These are phyloP conservation scores for Ctenicera cuprea DNA, from an alignment of 2,888 invertebrate species.

Conservation along the genomic window DNA sequence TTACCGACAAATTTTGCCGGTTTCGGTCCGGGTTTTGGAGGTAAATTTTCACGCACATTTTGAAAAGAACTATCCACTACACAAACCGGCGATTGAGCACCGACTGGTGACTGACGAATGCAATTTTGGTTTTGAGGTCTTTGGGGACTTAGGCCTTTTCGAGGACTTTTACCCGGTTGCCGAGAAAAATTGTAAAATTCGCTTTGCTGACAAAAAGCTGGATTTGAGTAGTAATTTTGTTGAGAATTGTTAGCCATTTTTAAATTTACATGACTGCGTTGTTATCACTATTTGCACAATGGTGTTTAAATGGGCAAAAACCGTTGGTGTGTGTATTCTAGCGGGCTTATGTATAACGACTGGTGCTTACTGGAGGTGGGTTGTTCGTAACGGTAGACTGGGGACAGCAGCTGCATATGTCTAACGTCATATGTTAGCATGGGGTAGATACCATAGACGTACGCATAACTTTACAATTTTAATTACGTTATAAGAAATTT, in stretches of 20 bases:
- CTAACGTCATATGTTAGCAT: constrained; percentile 68
- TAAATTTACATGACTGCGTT: constrained; percentile 31
- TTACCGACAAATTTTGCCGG: constrained; percentile 56
- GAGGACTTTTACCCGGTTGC: constrained; percentile 53
- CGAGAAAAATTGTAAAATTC: constrained; percentile 75
- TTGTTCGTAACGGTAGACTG: constrained; percentile 66
- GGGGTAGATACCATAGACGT: constrained; percentile 71
- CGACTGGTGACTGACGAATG: constrained; percentile 69
- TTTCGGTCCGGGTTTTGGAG: constrained; percentile 61
- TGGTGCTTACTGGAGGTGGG: constrained; percentile 61
- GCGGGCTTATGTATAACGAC: constrained; percentile 61
- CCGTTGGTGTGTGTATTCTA: constrained; percentile 55
- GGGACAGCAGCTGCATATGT: constrained; percentile 71
- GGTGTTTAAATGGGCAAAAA: constrained; percentile 47
- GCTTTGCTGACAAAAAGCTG: constrained; percentile 87
- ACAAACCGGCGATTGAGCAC: constrained; percentile 66
- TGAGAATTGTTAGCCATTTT: constrained; percentile 48
- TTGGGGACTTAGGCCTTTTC: constrained; percentile 54
- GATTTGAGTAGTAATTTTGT: constrained; percentile 83
- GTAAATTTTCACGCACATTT: constrained; percentile 49
- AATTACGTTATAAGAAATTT: no score
- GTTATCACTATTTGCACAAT: constrained; percentile 24
- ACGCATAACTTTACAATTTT: constrained; percentile 40
- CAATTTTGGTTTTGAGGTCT: constrained; percentile 40
- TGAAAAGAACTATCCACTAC: constrained; percentile 59